Evolutionary conservation across 2,113 vertebrate species (phyloP).

Genomic region (Acanthochromis polyacanthus): DNA sequence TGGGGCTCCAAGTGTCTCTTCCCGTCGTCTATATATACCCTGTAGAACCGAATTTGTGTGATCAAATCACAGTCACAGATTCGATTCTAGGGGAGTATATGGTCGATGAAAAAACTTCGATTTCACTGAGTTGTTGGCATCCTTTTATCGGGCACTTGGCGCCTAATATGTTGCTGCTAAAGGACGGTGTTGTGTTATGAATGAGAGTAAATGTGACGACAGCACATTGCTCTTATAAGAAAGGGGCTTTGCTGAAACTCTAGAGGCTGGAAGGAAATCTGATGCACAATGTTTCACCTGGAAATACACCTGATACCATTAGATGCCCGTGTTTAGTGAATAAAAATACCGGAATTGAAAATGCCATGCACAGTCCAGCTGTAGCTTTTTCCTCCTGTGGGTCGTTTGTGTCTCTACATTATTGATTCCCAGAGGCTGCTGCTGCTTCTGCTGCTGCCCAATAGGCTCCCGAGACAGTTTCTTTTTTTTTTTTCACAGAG

Average conservation of each 20-base stretch:
- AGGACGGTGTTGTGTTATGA: conserved; percentile 20
- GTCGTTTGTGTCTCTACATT: conserved; percentile 72
- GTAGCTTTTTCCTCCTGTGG: conserved; percentile 59
- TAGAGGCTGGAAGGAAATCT: conserved; percentile 24
- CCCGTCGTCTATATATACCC: conserved; percentile 91
- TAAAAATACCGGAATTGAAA: conserved; percentile 17
- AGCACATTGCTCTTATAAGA: conserved; percentile 12
- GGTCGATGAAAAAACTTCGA: conserved; percentile 99
- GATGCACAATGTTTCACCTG: conserved; percentile 30
- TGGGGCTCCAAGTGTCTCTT: conserved; percentile 16
- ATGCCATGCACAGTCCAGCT: conserved; percentile 45
- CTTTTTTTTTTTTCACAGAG: conserved; percentile 65
- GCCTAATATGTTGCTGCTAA: conserved; percentile 2
- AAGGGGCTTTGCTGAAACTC: conserved; percentile 23
- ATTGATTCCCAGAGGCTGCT: conserved; percentile 83
- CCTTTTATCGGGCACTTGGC: neutral
- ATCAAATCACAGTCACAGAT: conserved; percentile 96
- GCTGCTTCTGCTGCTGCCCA: conserved; percentile 75
- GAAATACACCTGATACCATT: conserved; percentile 4
- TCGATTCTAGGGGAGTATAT: conserved; percentile 99
- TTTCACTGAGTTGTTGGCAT: conserved; percentile 47
- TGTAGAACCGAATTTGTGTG: conserved; percentile 95
- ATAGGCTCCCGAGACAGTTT: conserved; percentile 67
- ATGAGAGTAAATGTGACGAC: conserved; percentile 51
- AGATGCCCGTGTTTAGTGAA: neutral